Percentiles rank a stretch among this genome's conserved stretches.
These are phyloP conservation scores for Ennomos quercinarius DNA, from an alignment of 2,888 invertebrate species.

Conservation along the genomic window DNA sequence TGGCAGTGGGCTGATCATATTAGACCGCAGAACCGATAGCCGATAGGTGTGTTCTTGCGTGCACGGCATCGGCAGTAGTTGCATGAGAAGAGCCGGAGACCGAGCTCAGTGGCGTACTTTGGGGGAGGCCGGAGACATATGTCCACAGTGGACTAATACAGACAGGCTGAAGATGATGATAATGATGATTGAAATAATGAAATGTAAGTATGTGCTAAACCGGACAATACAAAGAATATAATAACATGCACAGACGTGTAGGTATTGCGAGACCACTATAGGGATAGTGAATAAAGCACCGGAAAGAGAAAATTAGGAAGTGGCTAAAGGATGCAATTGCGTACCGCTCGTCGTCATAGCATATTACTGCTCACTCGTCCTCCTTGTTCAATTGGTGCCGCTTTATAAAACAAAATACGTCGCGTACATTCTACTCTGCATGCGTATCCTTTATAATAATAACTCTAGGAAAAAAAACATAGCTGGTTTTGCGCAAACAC, in stretches of 20 bases:
- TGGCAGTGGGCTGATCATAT: too few relatives aligned
- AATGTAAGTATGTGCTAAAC: neutral
- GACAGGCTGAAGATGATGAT: too few relatives aligned
- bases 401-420: conserved; percentile 20
- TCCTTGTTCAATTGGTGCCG: conserved; percentile 23
- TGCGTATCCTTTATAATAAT: conserved; percentile 29
- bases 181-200: too few relatives aligned
- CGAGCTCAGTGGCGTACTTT: too few relatives aligned
- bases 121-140: too few relatives aligned
- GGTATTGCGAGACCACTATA: conserved; percentile 17
- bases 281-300: conserved; percentile 46
- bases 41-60: too few relatives aligned
- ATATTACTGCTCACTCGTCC: conserved; percentile 22
- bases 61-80: too few relatives aligned
- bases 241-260: conserved; percentile 2
- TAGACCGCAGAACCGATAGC: too few relatives aligned
- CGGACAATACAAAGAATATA: conserved; percentile 2
- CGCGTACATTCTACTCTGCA: conserved; percentile 13
- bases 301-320: conserved; percentile 83
- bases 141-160: too few relatives aligned
- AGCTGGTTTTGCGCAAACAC: conserved; percentile 20
- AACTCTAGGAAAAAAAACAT: conserved; percentile 7
- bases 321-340: conserved; percentile 79
- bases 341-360: conserved; percentile 38
- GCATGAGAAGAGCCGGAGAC: too few relatives aligned